Conservation (phyloP, 2,888 invertebrate genomes). For the Sphaerophoria taeniata region DNA sequence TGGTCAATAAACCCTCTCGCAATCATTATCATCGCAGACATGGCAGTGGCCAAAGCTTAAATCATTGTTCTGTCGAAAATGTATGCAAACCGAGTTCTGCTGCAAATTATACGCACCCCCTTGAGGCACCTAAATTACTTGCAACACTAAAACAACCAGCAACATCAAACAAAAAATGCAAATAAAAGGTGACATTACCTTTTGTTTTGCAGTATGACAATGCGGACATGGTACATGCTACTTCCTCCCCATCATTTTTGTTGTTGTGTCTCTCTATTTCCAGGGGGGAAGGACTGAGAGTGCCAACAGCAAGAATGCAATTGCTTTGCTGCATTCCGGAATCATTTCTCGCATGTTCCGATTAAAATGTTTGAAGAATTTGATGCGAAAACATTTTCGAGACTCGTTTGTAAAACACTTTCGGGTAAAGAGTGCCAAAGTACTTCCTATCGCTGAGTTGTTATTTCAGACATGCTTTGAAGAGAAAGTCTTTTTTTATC, state of each 20-base stretch:
- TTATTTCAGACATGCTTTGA: constrained; percentile 10
- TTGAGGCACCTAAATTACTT: constrained; percentile 54
- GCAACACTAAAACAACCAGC: constrained; percentile 7
- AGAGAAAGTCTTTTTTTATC: neutral
- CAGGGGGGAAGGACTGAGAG: neutral
- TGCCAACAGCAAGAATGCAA: constrained; percentile 35
- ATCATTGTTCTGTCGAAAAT: neutral
- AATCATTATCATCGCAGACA: neutral
- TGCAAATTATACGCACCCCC: constrained; percentile 58
- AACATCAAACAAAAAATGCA: constrained; percentile 16
- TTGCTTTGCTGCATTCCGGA: constrained; percentile 62
- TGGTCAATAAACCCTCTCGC: constrained; percentile 53
- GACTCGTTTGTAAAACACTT: neutral
- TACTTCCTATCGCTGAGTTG: constrained; percentile 21
- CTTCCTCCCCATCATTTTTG: constrained; percentile 24
- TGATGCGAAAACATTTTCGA: neutral
- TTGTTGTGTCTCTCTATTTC: neutral
- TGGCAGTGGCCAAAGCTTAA: neutral
- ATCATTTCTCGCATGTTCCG: constrained; percentile 40
- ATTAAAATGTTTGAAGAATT: constrained; percentile 50
- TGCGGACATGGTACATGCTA: constrained; percentile 64
- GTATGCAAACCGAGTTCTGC: neutral
- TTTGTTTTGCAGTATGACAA: constrained; percentile 69
- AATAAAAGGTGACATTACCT: constrained; percentile 57
- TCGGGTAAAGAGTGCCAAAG: constrained; percentile 19